These are phyloP conservation scores for Dendroctonus valens DNA, from an alignment of 1,140 invertebrate species.

Conservation along the genomic window DNA sequence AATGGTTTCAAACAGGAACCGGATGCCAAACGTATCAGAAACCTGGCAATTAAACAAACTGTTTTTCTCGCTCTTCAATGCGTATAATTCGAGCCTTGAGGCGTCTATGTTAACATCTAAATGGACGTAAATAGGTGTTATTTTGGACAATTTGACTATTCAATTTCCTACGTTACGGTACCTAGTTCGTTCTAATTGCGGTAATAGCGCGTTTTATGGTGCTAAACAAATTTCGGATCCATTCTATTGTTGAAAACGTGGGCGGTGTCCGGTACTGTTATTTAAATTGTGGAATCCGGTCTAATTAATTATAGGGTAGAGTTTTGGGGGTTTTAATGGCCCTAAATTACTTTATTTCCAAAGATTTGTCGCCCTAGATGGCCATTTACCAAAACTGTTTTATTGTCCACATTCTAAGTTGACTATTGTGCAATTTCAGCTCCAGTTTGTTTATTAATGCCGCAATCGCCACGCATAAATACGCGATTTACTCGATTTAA, in stretches of 20 bases:
- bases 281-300: background rate
- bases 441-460: no score
- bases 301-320: no score
- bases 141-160: slow-evolving; percentile 26
- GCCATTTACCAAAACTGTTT: no score
- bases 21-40: slow-evolving; percentile 9
- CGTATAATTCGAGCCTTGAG: slow-evolving; percentile 12
- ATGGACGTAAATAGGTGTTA: slow-evolving; percentile 21
- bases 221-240: slow-evolving; percentile 14
- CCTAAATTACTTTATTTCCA: no score
- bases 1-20: background rate
- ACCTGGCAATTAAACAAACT: background rate
- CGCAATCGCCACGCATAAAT: background rate
- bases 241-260: slow-evolving; percentile 13
- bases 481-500: slow-evolving; percentile 1
- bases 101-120: slow-evolving; percentile 25
- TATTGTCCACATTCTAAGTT: no score
- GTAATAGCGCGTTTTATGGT: slow-evolving; percentile 11
- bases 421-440: no score
- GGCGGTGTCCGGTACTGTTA: background rate
- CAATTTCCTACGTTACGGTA: slow-evolving; percentile 19
- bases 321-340: no score
- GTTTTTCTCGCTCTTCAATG: slow-evolving; percentile 7
- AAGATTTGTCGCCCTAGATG: no score
- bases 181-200: background rate